Evolutionary conservation across 2,888 invertebrate genomes (phyloP).

Genomic region (Drosophila histrio): DNA sequence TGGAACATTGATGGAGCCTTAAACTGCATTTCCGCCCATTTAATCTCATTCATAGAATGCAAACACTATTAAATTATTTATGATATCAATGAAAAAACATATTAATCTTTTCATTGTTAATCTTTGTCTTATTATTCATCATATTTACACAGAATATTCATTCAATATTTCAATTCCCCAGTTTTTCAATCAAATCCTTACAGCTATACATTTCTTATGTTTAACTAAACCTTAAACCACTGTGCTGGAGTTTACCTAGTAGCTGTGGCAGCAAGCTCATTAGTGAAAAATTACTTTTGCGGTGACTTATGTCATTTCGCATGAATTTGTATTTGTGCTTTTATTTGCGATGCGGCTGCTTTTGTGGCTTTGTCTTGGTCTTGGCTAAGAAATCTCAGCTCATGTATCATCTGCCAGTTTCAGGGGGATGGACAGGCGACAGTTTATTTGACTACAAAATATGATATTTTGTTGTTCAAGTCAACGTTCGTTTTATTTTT

Average conservation of each 20-base stretch:
- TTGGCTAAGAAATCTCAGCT: conserved; percentile 57
- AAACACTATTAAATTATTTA: too few relatives aligned
- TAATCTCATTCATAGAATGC: too few relatives aligned
- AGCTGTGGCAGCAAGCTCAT: conserved; percentile 64
- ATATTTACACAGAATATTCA: too few relatives aligned
- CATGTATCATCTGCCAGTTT: conserved; percentile 69
- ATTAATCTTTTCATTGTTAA: too few relatives aligned
- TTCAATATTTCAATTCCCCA: too few relatives aligned
- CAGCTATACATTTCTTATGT: too few relatives aligned
- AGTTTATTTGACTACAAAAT: conserved; percentile 58
- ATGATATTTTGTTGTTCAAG: conserved; percentile 24
- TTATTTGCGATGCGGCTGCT: conserved; percentile 51
- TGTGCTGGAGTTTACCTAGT: conserved; percentile 44
- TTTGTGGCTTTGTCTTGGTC: conserved; percentile 31
- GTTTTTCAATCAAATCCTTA: too few relatives aligned
- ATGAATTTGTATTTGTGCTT: conserved; percentile 72
- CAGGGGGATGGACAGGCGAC: conserved; percentile 25
- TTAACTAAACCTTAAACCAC: conserved; percentile 13
- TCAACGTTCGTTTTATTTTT: conserved; percentile 13
- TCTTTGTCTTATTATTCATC: too few relatives aligned
- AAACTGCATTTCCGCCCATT: too few relatives aligned
- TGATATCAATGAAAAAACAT: too few relatives aligned
- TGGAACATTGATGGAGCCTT: too few relatives aligned
- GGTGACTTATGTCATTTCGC: conserved; percentile 77
- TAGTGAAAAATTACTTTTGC: conserved; percentile 78